Evolutionary conservation across 1,140 invertebrate species (phyloP), one percentile per base, ranked within the genome.

Genomic region (Lordiphosa collinella): DNA sequence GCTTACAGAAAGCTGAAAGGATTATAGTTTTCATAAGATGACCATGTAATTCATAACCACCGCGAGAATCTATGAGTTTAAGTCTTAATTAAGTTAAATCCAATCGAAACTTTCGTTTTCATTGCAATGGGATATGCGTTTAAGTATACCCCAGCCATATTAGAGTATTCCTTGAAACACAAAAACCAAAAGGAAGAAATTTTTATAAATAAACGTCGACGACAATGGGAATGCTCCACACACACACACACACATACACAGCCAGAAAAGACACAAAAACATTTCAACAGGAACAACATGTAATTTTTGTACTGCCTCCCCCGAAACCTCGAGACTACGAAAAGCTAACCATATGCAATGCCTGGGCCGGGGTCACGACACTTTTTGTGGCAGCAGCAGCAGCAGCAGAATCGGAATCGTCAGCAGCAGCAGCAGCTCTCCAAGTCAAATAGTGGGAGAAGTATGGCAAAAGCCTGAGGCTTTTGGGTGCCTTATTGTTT

Each of bases 231-330:
- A 72, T 68, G 78, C 67, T 55, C 55, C 29, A 58, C 65, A 58
- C 57, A 63, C 58, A 69, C 52, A 65, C 16, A 41, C 40, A 43
- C 40, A n/a, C 40, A 43, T 8, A 43, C n/a, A 13, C 18, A 31
- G 8, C 7, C 7, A 29, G 41, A 13, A 54, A 40, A 11, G 14
- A 66, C 63, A 68, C 80, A 56, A 82, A 84, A 82, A 82, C 76
- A 84, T 82, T 82, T 82, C 72, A 82, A 82, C 76, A 82, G 76
- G 78, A 84, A 76, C 76, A 82, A 82, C 76, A 82, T 82, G 76
- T 82, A 84, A 82, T 82, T 84, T 82, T 82, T 82, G 71, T 76
- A 57, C 63, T 59, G 35, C 74, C 55, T 57, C 47, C 40, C 67
- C 50, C 65, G 48, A 75, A 57, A 67, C 59, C 56, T 36, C 62